Percentiles rank a stretch among this genome's conserved stretches.
Conservation (phyloP, 2,113 vertebrate genomes). For the Pyxicephalus adspersus region DNA sequence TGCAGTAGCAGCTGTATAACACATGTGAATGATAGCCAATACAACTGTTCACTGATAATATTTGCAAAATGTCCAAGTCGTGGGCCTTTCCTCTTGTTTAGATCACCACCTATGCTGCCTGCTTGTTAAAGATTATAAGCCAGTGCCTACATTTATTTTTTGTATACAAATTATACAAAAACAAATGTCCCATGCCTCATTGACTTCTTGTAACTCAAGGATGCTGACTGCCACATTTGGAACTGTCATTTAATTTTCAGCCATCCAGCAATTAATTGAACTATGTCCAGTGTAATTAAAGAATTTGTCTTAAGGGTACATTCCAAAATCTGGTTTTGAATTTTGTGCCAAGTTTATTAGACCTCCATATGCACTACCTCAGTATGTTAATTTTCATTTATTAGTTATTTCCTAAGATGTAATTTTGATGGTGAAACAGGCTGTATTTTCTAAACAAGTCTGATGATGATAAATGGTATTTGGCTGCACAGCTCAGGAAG, state of each 20-base stretch:
- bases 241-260: slow-evolving; percentile 64
- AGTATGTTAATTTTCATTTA: slow-evolving; percentile 1
- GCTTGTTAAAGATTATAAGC: too few relatives aligned
- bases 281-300: slow-evolving; percentile 64
- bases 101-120: too few relatives aligned
- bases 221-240: slow-evolving; percentile 53
- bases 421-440: neutral
- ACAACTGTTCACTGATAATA: too few relatives aligned
- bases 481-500: neutral
- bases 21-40: too few relatives aligned
- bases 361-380: slow-evolving; percentile 56
- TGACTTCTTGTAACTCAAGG: slow-evolving; percentile 58
- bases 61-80: too few relatives aligned
- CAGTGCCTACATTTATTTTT: too few relatives aligned
- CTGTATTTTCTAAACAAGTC: neutral
- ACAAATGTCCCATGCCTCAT: slow-evolving; percentile 46
- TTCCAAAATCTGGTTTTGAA: slow-evolving; percentile 59
- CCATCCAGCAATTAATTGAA: slow-evolving; percentile 61
- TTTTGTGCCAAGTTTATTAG: slow-evolving; percentile 51
- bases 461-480: neutral
- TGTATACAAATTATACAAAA: neutral
- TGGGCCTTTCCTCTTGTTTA: too few relatives aligned
- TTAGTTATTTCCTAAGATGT: neutral
- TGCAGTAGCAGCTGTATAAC: too few relatives aligned
- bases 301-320: slow-evolving; percentile 61